Evolutionary conservation across 2,888 invertebrate species (phyloP).

Genomic region (Torymus texanus): DNA sequence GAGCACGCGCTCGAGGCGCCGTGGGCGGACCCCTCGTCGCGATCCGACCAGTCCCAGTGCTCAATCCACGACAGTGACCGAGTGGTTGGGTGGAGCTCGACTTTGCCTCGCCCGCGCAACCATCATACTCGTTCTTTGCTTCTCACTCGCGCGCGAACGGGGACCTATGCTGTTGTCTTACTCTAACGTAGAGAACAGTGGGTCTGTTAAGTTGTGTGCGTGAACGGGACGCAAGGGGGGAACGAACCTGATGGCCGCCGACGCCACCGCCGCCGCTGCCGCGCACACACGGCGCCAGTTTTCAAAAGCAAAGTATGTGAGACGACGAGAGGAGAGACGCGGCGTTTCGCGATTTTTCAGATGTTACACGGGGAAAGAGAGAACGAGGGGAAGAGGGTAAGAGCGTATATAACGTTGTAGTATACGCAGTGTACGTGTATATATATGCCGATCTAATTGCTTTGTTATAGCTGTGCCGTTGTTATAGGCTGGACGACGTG

Average conservation of each 20-base stretch:
- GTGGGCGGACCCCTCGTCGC: constrained; percentile 78
- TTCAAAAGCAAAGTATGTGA: constrained; percentile 54
- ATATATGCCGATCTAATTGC: constrained; percentile 54
- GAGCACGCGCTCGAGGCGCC: constrained; percentile 75
- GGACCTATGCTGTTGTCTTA: constrained; percentile 47
- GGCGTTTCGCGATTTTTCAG: constrained; percentile 54
- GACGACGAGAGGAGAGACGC: constrained; percentile 13
- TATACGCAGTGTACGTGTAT: constrained; percentile 41
- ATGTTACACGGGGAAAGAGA: constrained; percentile 6
- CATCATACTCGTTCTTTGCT: constrained; percentile 70
- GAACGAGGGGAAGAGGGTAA: background rate
- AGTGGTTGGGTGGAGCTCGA: constrained; percentile 74
- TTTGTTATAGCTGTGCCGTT: constrained; percentile 42
- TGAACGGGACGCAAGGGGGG: constrained; percentile 6
- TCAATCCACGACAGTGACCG: constrained; percentile 78
- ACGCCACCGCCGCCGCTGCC: constrained; percentile 8
- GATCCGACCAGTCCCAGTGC: constrained; percentile 69
- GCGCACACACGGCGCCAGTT: constrained; percentile 64
- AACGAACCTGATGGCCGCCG: constrained; percentile 44
- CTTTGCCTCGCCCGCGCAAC: constrained; percentile 63
- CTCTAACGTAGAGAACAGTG: background rate
- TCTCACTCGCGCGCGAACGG: constrained; percentile 54
- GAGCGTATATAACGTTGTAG: background rate
- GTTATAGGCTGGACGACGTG: constrained; percentile 7
- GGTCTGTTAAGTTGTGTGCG: background rate